Evolutionary conservation across 2,797 vertebrate species (phyloP).

Genomic region (Erethizon dorsatum): DNA sequence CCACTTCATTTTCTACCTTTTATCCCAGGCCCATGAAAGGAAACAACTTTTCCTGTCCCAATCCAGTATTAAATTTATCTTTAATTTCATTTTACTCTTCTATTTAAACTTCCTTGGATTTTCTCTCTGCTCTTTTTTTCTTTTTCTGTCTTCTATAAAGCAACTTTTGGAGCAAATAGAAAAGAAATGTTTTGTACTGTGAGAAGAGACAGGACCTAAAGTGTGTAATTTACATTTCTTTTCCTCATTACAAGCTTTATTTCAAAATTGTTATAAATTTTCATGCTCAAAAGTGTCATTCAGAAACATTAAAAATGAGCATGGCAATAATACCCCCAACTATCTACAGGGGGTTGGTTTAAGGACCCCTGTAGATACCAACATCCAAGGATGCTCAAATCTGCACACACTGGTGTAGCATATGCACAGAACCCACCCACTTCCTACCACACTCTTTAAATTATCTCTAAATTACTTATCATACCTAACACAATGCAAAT

Average conservation of each 20-base stretch:
- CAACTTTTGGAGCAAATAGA: neutral
- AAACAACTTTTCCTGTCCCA: neutral
- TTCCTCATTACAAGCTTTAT: neutral
- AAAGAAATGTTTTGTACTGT: neutral
- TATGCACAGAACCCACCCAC: neutral
- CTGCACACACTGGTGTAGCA: neutral
- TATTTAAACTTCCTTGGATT: neutral
- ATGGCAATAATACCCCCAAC: neutral
- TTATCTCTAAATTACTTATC: neutral
- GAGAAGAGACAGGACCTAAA: neutral
- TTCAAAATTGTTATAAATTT: conserved; percentile 49
- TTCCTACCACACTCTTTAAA: neutral
- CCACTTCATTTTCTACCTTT: neutral
- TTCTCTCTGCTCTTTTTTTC: neutral
- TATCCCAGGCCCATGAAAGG: neutral
- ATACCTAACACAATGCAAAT: conserved; percentile 9
- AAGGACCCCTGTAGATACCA: neutral
- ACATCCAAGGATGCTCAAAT: neutral
- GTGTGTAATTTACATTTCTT: neutral
- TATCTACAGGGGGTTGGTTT: neutral
- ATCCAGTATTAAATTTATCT: neutral
- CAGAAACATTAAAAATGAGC: neutral
- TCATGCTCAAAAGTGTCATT: neutral
- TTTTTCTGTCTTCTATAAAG: neutral
- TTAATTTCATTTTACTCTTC: neutral